These are phyloP conservation scores for Leistus spinibarbis DNA, from an alignment of 2,888 invertebrate genomes.

Conservation along the genomic window DNA sequence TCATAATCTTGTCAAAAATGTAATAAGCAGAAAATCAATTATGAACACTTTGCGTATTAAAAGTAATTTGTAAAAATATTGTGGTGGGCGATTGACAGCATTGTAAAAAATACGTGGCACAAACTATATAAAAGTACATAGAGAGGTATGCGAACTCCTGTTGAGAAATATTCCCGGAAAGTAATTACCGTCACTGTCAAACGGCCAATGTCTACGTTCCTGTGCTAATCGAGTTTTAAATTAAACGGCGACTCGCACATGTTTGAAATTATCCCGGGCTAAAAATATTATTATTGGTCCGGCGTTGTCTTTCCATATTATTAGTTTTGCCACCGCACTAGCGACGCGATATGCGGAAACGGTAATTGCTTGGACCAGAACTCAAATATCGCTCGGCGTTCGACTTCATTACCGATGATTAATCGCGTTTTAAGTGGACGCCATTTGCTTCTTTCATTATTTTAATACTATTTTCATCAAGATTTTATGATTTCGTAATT, in stretches of 20 bases:
- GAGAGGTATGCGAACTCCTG: background rate
- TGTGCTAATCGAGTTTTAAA: conserved; percentile 32
- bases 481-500: too few species aligned
- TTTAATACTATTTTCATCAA: too few species aligned
- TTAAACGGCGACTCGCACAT: conserved; percentile 27
- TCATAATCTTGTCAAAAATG: too few species aligned
- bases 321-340: background rate
- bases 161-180: background rate
- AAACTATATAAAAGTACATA: background rate
- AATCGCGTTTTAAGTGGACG: conserved; percentile 33
- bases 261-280: conserved; percentile 22
- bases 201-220: background rate
- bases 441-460: too few species aligned
- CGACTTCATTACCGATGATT: conserved; percentile 30
- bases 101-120: background rate
- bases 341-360: conserved; percentile 22
- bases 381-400: conserved; percentile 7
- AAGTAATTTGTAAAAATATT: background rate
- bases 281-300: conserved; percentile 16
- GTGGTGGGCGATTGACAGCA: background rate
- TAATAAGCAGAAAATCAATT: too few species aligned
- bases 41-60: too few species aligned
- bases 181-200: background rate
- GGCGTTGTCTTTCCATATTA: background rate
- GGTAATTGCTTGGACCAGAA: conserved; percentile 13